These are phyloP conservation scores for Pegoplata infirma DNA, from an alignment of 2,888 invertebrate genomes.

Conservation along the genomic window DNA sequence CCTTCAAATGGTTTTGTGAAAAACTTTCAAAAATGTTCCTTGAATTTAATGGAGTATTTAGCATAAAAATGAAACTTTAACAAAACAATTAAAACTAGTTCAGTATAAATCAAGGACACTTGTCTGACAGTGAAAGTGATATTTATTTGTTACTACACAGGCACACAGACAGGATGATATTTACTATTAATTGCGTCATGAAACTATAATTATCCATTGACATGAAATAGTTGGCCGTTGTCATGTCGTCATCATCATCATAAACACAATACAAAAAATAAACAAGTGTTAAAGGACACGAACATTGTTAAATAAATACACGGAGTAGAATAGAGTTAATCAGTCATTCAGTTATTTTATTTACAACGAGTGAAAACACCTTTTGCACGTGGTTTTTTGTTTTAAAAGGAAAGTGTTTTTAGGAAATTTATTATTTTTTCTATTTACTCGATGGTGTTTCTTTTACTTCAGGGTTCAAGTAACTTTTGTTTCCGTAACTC, in stretches of 20 bases:
- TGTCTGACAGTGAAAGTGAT: not conserved
- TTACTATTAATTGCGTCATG: slow-evolving; percentile 11
- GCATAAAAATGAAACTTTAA: no score
- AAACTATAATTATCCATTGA: not conserved
- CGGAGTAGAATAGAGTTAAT: not conserved
- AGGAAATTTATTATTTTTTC: not conserved
- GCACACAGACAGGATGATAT: not conserved
- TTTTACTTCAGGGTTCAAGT: not conserved
- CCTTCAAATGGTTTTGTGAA: no score
- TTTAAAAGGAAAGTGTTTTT: slow-evolving; percentile 17
- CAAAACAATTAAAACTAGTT: no score
- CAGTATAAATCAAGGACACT: not conserved
- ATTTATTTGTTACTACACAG: not conserved
- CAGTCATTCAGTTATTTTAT: no score
- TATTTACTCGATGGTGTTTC: not conserved
- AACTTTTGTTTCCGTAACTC: not conserved
- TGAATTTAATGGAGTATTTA: no score
- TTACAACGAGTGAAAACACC: not conserved
- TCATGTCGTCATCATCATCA: not conserved
- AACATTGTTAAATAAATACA: not conserved
- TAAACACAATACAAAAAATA: not conserved
- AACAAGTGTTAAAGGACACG: slow-evolving; percentile 19
- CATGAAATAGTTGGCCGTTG: not conserved
- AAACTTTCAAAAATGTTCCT: no score
- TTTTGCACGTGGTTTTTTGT: slow-evolving; percentile 12